Evolutionary conservation across 2,888 invertebrate species (phyloP).

Genomic region (Palloptera scutellata): DNA sequence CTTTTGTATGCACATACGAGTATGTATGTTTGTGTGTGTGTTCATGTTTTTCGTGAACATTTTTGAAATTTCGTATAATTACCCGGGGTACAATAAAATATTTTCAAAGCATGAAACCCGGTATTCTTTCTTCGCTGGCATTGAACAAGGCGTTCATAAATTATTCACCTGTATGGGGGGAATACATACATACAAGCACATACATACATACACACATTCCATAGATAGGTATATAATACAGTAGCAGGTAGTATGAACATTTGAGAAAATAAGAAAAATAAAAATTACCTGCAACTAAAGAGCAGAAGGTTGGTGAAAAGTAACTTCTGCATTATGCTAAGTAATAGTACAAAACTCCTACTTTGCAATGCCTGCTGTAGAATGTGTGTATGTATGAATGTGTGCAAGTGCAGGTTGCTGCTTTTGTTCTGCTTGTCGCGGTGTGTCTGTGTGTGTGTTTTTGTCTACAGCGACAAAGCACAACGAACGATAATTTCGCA

Average conservation of each 20-base stretch:
- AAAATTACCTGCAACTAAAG: not conserved
- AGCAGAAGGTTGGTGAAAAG: not conserved
- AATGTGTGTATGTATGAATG: too few relatives aligned
- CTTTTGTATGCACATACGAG: too few relatives aligned
- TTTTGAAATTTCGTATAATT: slow-evolving; percentile 20
- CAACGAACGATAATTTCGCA: too few relatives aligned
- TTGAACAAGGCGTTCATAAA: slow-evolving; percentile 19
- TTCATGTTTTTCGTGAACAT: too few relatives aligned
- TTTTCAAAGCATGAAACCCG: not conserved
- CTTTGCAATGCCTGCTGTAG: too few relatives aligned
- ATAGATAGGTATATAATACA: not conserved
- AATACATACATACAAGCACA: too few relatives aligned
- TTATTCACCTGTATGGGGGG: slow-evolving; percentile 19
- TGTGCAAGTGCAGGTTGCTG: too few relatives aligned
- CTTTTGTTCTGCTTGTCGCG: too few relatives aligned
- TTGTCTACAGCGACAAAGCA: too few relatives aligned
- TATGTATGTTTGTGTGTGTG: too few relatives aligned
- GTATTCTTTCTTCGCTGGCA: not conserved
- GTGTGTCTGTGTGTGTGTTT: too few relatives aligned
- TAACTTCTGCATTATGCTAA: slow-evolving; percentile 4
- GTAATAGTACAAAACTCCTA: not conserved
- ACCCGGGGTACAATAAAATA: slow-evolving; percentile 31
- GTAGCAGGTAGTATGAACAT: not conserved
- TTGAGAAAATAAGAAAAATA: too few relatives aligned
- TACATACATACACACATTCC: not conserved